phyloP scores from a whole-genome alignment of 2,888 invertebrate genomes.

The Dendrolimus houi region DNA sequence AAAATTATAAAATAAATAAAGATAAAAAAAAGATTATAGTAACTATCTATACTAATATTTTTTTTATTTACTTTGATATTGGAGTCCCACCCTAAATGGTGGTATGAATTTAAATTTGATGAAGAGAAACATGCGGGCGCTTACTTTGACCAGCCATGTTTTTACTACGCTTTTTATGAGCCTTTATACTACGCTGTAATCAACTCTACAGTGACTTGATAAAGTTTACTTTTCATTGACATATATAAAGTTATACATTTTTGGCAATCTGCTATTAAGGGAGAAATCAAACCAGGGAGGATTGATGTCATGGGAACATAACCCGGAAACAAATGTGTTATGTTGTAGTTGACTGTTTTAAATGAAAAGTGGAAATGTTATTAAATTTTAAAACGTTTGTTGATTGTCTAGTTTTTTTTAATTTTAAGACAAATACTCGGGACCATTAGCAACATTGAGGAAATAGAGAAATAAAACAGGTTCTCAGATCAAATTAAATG shows the following conservation, averaged over 20 bases:
- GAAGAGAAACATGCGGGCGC: conserved; percentile 60
- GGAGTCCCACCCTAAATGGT: conserved; percentile 41
- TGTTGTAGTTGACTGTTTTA: no score
- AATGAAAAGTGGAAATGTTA: no score
- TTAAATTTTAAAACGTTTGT: no score
- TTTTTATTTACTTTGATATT: conserved; percentile 30
- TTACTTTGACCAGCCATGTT: conserved; percentile 32
- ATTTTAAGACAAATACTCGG: no score
- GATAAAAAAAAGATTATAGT: background rate
- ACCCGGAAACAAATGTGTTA: conserved; percentile 29
- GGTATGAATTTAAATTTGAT: conserved; percentile 39
- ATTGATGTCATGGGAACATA: conserved; percentile 62
- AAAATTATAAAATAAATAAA: no score
- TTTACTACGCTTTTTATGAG: conserved; percentile 14
- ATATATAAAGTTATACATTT: conserved; percentile 13
- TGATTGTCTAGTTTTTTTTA: no score
- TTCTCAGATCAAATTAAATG: no score
- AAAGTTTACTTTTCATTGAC: conserved; percentile 14
- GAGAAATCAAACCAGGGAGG: conserved; percentile 63
- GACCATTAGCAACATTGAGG: no score
- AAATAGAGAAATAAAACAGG: no score
- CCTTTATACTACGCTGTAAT: conserved; percentile 11
- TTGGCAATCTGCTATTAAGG: conserved; percentile 53
- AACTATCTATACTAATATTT: conserved; percentile 8
- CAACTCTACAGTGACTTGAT: conserved; percentile 8